Base-by-base conservation (phyloP, 1,140 invertebrate species). In the Helicoverpa zea region DNA sequence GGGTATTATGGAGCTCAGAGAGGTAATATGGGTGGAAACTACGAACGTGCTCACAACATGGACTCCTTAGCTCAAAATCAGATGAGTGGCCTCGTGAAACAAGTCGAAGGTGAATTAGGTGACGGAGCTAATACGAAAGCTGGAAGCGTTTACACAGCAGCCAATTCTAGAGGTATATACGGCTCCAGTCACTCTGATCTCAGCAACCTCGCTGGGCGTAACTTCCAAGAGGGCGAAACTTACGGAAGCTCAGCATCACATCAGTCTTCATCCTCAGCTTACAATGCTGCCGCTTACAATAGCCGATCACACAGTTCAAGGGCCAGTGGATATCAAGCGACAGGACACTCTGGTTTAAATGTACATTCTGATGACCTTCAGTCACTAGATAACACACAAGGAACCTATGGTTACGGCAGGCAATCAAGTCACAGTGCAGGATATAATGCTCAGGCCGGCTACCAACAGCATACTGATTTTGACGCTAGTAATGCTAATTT, bases 21-120 rank as follows among this genome's bases (percentile, higher is more conserved):
- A 81, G 95, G 95, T 0, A 95, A 95, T 73, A 94, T 95, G 93
- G 94, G 94, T 16, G 95, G 95, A 0, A 95, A 95, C 79, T 95
- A 90, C 58, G 94, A 95, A 86, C 84, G 86, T 18, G 92, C 95
- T 10, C 94, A 95, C 76, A 95, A 95, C 82, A 95, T 95, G 95
- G 95, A 95, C 82, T 77, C 78, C 0, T 75, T 92, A 70, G 95
- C 94, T 13, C 93, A 95, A 73, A 83, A 91, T 59, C 95, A 95
- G 83, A 94, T 95, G 94, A 92, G 94, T 56, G 91, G 90, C 11
- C 83, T 93, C 11, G 89, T 93, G 3, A 83, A 83, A 23, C 90
- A 92, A 86, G 91, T 95, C 2, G 89, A 94, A 63, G 91, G 91
- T 18, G 93, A 95, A 86, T 74, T 95, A 43, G 94, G 94, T 13